Evolutionary conservation across 1,140 invertebrate genomes (phyloP), one percentile per base, ranked within the genome.

Genomic region (Dreissena rostriformis): DNA sequence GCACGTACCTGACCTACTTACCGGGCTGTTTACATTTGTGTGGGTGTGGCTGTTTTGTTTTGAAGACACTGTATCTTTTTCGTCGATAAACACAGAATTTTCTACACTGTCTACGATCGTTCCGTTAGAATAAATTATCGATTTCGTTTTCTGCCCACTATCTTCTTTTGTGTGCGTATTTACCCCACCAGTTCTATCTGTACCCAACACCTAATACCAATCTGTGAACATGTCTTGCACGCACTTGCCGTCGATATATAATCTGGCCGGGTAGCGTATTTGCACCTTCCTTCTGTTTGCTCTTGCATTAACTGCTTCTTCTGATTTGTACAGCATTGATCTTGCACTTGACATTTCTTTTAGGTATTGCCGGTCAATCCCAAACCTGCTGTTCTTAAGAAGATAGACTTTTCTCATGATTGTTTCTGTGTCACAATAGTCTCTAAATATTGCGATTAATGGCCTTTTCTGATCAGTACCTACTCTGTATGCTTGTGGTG

Each of bases 371-470:
- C 77, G 49, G 10, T 80, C 77, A 11, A 71, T 61, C 12, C 77
- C 67, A 61, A 71, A 80, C 14, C 15, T 22, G 14, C 7, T 80
- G 15, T 10, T 6, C 53, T 71, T 80, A 29, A 80, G 24, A 19
- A 28, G 52, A 52, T 68, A 79, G 26, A 66, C 76, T 24, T 39
- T 79, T 53, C 26, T 15, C 24, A 80, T 57, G 7, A 80, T 71
- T 0, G 22, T 55, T 51, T 80, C 67, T 29, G 77, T 80, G 29
- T 80, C 77, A 39, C 12, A n/a, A 28, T 71, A 80, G 24, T 80
- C 77, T 49, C 67, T 71, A n/a, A 80, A 80, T 71, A 66, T 68
- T 10, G 68, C 65, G 6, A 78, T 52, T 49, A 78, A 67, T 19
- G 63, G 76, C 51, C 77, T 15, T 28, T 71, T 80, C 49, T 26